phyloP scores from a whole-genome alignment of 2,888 invertebrate species.

The Apomyelois bistriatella region DNA sequence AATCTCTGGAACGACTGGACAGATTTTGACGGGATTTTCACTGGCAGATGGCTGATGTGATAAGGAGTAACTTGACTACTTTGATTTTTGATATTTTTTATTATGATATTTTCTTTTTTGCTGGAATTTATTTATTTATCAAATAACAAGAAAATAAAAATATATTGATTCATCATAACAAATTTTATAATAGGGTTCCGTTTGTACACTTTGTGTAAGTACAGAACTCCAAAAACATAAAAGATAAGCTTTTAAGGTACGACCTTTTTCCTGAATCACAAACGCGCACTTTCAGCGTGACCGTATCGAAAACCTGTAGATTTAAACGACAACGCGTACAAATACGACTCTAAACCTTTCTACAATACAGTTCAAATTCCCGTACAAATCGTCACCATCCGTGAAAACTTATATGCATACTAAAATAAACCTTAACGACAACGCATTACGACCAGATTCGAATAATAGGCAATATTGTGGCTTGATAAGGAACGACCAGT shows the following conservation, averaged over 20 bases:
- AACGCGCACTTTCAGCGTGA: constrained; percentile 59
- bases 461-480: constrained; percentile 8
- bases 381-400: neutral
- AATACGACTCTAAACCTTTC: constrained; percentile 21
- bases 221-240: neutral
- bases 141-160: no score
- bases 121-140: no score
- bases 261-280: constrained; percentile 27
- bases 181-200: no score
- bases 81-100: no score
- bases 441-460: constrained; percentile 15
- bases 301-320: constrained; percentile 73
- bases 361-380: neutral
- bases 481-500: constrained; percentile 49
- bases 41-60: no score
- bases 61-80: no score
- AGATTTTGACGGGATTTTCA: no score
- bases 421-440: constrained; percentile 23
- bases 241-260: constrained; percentile 24
- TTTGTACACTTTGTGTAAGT: neutral
- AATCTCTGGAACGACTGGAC: no score
- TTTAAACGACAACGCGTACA: constrained; percentile 32
- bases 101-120: no score
- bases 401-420: constrained; percentile 8
- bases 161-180: no score